Evolutionary conservation across 2,113 vertebrate genomes (phyloP).

Genomic region (Triplophysa dalaica): DNA sequence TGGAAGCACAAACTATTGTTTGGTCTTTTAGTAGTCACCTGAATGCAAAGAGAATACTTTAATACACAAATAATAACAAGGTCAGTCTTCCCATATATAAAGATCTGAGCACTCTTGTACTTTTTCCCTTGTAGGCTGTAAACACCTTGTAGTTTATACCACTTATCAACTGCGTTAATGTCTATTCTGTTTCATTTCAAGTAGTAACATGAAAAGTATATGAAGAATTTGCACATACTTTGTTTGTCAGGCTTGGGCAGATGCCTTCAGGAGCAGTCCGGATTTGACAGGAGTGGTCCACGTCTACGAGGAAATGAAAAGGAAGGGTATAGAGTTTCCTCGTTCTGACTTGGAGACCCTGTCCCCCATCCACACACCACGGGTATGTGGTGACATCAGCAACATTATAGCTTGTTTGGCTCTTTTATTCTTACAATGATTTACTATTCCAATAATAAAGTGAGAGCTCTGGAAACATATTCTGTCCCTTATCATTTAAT

Average conservation of each 20-base stretch:
- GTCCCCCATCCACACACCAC: slow-evolving; percentile 95
- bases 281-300: slow-evolving; percentile 98
- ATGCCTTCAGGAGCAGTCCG: slow-evolving; percentile 96
- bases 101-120: no score
- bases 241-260: slow-evolving; percentile 89
- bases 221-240: slow-evolving; percentile 4
- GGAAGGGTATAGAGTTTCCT: slow-evolving; percentile 96
- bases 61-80: no score
- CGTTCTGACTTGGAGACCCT: slow-evolving; percentile 90
- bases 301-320: slow-evolving; percentile 96
- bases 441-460: background rate
- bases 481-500: background rate
- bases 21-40: background rate
- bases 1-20: background rate
- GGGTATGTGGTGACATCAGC: slow-evolving; percentile 72
- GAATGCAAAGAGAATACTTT: no score
- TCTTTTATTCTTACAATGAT: background rate
- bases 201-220: background rate
- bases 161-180: no score
- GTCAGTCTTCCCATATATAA: no score
- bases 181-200: no score
- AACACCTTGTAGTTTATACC: no score
- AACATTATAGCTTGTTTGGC: background rate
- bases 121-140: no score
- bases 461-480: background rate